These are phyloP conservation scores for Hypocryptadius cinnamomeus DNA, from an alignment of 2,113 vertebrate genomes.

Conservation along the genomic window DNA sequence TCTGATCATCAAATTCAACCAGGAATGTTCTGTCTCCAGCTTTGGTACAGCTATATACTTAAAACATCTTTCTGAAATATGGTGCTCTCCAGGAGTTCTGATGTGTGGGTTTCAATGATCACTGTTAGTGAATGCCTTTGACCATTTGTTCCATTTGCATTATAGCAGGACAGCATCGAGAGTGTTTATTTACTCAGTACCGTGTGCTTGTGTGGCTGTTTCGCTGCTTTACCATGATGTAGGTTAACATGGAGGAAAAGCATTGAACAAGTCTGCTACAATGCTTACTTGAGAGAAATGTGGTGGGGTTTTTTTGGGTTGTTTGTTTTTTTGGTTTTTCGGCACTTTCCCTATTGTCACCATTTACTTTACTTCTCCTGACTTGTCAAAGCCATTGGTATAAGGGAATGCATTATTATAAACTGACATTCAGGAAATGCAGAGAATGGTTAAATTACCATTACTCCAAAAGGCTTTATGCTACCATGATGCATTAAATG, in stretches of 20 bases:
- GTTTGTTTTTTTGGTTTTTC: not conserved
- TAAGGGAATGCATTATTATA: conserved; percentile 18
- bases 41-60: not conserved
- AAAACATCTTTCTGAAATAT: conserved; percentile 41
- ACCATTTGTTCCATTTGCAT: not conserved
- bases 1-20: not conserved
- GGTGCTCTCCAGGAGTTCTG: conserved; percentile 64
- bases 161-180: not conserved
- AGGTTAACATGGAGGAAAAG: not conserved
- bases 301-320: not conserved
- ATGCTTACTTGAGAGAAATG: not conserved
- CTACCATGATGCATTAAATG: conserved; percentile 43
- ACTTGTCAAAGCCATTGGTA: conserved; percentile 6
- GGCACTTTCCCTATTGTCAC: not conserved
- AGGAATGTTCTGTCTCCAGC: conserved; percentile 9
- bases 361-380: not conserved
- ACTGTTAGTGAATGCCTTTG: not conserved
- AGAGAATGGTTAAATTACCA: not conserved
- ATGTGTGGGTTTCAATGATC: not conserved
- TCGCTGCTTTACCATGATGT: not conserved
- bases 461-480: conserved; percentile 12
- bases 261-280: not conserved
- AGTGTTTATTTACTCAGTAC: not conserved
- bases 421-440: conserved; percentile 37
- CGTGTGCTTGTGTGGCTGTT: not conserved